phyloP scores from a whole-genome alignment of 2,888 invertebrate genomes.

The Drosophila prostipennis region DNA sequence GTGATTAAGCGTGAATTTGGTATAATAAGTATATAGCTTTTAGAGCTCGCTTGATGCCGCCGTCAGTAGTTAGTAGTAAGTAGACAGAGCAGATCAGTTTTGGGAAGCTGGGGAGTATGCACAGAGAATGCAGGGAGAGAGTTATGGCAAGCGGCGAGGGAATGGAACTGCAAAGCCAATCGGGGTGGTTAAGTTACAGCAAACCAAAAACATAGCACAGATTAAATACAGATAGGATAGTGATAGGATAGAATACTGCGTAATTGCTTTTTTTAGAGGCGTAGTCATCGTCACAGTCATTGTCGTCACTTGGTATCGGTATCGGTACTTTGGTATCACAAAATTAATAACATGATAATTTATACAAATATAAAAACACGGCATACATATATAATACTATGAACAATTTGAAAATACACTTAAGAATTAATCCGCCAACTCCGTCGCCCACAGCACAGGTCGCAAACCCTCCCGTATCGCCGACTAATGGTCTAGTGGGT shows the following conservation, averaged over 20 bases:
- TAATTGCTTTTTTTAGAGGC: constrained; percentile 37
- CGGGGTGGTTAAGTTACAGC: constrained; percentile 30
- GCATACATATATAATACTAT: constrained; percentile 53
- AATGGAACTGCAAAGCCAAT: constrained; percentile 39
- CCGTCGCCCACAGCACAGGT: not conserved
- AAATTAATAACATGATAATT: constrained; percentile 52
- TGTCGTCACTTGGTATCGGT: constrained; percentile 8
- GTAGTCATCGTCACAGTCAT: constrained; percentile 20
- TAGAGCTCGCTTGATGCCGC: constrained; percentile 46
- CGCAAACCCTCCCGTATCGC: not conserved
- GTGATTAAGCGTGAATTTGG: constrained; percentile 28
- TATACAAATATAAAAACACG: constrained; percentile 53
- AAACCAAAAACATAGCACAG: constrained; percentile 53
- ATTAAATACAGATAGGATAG: constrained; percentile 36
- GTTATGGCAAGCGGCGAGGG: constrained; percentile 17
- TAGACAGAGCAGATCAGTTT: constrained; percentile 17
- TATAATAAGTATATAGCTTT: not conserved
- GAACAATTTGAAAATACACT: constrained; percentile 53
- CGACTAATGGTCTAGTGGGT: not conserved
- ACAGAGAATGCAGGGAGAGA: constrained; percentile 7
- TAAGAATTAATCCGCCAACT: constrained; percentile 30
- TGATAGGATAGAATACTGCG: constrained; percentile 47
- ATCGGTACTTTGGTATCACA: constrained; percentile 32
- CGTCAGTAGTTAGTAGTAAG: constrained; percentile 37
- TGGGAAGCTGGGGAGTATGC: constrained; percentile 14